These are phyloP conservation scores for Eupithecia dodoneata DNA, from an alignment of 2,888 invertebrate genomes.

Conservation along the genomic window DNA sequence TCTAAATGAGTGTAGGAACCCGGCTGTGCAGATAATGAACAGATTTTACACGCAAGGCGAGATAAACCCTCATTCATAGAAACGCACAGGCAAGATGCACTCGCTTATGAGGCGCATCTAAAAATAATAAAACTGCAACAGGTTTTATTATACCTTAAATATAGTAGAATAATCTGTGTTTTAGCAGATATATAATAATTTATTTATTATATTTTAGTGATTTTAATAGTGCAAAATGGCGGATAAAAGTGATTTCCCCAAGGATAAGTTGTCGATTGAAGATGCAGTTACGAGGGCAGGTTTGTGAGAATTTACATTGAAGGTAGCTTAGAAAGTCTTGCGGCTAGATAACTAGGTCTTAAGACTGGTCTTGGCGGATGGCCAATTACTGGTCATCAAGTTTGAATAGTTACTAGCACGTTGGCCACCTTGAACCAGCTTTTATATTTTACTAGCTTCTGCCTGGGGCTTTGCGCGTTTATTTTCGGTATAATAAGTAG, in stretches of 20 bases:
- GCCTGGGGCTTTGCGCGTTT: no score
- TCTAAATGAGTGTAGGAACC: background rate
- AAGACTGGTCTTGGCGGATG: background rate
- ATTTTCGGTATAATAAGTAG: no score
- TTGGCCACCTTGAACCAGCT: background rate
- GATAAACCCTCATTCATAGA: slow-evolving; percentile 19
- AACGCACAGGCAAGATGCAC: slow-evolving; percentile 27
- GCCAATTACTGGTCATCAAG: background rate
- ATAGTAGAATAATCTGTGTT: slow-evolving; percentile 1
- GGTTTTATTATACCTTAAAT: slow-evolving; percentile 1
- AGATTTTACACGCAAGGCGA: slow-evolving; percentile 13
- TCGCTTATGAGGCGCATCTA: slow-evolving; percentile 2
- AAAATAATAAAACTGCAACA: slow-evolving; percentile 15
- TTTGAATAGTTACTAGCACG: background rate
- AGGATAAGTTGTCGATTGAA: slow-evolving; percentile 54
- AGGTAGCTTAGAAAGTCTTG: background rate
- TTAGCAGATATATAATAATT: background rate
- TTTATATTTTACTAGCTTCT: background rate
- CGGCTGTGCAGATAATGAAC: slow-evolving; percentile 8
- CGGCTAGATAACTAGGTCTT: background rate
- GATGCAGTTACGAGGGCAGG: slow-evolving; percentile 59
- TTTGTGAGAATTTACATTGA: slow-evolving; percentile 30
- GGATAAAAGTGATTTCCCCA: slow-evolving; percentile 32
- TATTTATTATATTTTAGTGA: slow-evolving; percentile 6
- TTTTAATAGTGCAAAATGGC: slow-evolving; percentile 40